These are phyloP conservation scores for Pyrrhopygopsis socrates DNA, from an alignment of 2,888 invertebrate species.

Conservation along the genomic window DNA sequence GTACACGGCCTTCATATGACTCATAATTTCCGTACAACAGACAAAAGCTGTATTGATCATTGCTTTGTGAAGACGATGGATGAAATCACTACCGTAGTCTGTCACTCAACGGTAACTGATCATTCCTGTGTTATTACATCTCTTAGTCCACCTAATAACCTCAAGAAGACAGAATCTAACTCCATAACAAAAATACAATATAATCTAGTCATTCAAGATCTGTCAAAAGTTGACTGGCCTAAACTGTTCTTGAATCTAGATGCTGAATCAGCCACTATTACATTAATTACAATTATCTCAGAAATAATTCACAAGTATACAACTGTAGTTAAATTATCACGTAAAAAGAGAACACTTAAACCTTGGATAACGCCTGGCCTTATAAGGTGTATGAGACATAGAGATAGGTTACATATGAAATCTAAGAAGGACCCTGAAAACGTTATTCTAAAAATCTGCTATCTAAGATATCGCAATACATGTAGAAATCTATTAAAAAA, in stretches of 20 bases:
- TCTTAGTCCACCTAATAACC: not conserved
- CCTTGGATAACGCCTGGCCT: not conserved
- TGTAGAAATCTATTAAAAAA: slow-evolving; percentile 3
- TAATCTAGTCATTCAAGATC: not conserved
- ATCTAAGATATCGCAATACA: slow-evolving; percentile 9
- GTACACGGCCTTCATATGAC: not conserved
- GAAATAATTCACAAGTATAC: not conserved
- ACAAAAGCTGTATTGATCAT: not conserved
- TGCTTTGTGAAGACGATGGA: not conserved
- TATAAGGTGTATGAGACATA: slow-evolving; percentile 18
- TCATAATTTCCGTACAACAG: not conserved
- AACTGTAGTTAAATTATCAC: not conserved
- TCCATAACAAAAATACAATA: not conserved
- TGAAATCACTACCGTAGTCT: not conserved
- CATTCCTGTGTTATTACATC: not conserved
- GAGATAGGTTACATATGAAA: slow-evolving; percentile 5
- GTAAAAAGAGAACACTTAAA: not conserved
- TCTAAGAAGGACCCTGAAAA: not conserved
- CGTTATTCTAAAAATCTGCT: slow-evolving; percentile 16
- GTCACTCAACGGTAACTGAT: not conserved
- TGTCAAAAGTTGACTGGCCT: not conserved
- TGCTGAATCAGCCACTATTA: not conserved
- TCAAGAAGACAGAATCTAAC: not conserved
- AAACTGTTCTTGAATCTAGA: not conserved
- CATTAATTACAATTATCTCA: not conserved